These are phyloP conservation scores for Agelastica alni DNA, from an alignment of 2,888 invertebrate genomes.

Conservation along the genomic window DNA sequence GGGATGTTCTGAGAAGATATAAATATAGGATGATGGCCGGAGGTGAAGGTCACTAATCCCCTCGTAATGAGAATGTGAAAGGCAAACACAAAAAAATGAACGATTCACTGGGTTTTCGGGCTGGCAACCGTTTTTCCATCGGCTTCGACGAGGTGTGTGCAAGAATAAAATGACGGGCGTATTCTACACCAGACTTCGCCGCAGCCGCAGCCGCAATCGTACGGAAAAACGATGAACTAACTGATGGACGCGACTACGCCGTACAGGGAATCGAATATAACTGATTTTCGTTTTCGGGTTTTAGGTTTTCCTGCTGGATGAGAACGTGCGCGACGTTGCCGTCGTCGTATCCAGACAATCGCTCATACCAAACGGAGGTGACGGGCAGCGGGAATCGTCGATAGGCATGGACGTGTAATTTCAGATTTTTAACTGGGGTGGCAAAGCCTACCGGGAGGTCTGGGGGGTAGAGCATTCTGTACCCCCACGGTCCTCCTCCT, in stretches of 20 bases:
- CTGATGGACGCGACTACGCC: constrained; percentile 42
- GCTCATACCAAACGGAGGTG: not conserved
- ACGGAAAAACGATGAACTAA: not conserved
- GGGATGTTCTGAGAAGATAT: constrained; percentile 38
- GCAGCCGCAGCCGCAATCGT: constrained; percentile 12
- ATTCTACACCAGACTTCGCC: not conserved
- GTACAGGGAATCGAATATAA: constrained; percentile 51
- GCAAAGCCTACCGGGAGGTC: too few species aligned
- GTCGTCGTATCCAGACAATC: not conserved
- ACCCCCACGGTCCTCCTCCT: too few species aligned
- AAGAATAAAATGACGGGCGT: not conserved
- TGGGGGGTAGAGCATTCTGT: too few species aligned
- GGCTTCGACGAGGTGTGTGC: not conserved
- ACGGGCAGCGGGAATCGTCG: too few species aligned
- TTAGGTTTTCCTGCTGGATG: constrained; percentile 37
- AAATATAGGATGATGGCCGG: constrained; percentile 41
- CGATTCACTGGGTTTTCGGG: constrained; percentile 34
- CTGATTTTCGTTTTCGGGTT: constrained; percentile 47
- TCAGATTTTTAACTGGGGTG: too few species aligned
- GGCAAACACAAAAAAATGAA: constrained; percentile 46
- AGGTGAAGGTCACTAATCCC: constrained; percentile 43
- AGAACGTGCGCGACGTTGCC: constrained; percentile 25
- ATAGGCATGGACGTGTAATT: too few species aligned
- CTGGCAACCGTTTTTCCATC: not conserved
- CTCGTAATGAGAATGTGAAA: constrained; percentile 30